A percentile compares a stretch with the other conserved stretches of the same genome.
These are phyloP conservation scores for Galemys pyrenaicus DNA, from an alignment of 2,113 vertebrate species.

Conservation along the genomic window DNA sequence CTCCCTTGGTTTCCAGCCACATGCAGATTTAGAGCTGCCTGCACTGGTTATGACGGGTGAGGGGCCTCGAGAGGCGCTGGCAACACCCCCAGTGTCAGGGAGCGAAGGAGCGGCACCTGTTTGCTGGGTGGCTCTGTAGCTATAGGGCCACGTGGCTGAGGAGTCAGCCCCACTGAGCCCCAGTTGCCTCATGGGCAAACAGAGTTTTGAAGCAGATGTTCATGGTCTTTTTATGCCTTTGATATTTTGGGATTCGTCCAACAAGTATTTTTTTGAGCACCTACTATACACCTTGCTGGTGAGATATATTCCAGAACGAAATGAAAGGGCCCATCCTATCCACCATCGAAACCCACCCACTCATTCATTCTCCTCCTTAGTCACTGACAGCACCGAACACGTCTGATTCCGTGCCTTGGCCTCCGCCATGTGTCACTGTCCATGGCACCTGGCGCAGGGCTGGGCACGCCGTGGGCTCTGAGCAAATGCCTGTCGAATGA, in stretches of 20 bases:
- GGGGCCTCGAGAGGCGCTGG: fast-evolving
- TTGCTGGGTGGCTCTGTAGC: background rate
- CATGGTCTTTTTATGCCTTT: background rate
- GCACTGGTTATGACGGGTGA: fast-evolving
- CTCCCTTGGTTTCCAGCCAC: background rate
- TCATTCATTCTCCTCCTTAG: background rate
- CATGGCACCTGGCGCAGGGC: background rate
- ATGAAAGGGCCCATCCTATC: background rate
- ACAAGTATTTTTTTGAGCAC: background rate
- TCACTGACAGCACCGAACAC: background rate
- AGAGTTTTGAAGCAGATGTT: background rate
- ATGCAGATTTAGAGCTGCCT: background rate
- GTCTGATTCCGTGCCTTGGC: fast-evolving
- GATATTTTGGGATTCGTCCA: background rate
- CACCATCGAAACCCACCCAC: background rate
- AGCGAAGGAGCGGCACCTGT: fast-evolving
- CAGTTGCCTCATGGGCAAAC: background rate
- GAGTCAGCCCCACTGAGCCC: background rate
- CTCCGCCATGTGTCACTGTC: background rate
- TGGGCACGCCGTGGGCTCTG: background rate
- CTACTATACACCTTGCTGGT: background rate
- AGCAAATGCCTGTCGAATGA: background rate
- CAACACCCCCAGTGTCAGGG: fast-evolving
- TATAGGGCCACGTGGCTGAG: fast-evolving
- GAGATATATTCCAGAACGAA: background rate